These are phyloP conservation scores for Callocephalon fimbriatum DNA, from an alignment of 2,113 vertebrate genomes.

Conservation along the genomic window DNA sequence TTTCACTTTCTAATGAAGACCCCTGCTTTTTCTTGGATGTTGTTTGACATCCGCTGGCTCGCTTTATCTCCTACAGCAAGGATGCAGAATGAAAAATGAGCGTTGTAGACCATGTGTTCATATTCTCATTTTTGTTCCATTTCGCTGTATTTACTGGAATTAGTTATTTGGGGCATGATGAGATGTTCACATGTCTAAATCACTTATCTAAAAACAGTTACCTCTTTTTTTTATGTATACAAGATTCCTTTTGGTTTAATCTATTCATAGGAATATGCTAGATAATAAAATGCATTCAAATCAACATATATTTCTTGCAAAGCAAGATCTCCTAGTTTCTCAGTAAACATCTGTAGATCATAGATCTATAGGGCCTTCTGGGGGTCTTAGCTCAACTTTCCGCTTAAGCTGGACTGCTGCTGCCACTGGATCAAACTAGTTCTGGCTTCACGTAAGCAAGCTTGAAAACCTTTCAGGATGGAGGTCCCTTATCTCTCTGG, in stretches of 20 bases:
- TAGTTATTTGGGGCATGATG: background rate
- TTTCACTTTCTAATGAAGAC: background rate
- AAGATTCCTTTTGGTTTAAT: background rate
- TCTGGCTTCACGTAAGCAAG: background rate
- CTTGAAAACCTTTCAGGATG: background rate
- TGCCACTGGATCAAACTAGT: rapidly evolving
- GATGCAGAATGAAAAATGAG: background rate
- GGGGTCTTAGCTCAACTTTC: background rate
- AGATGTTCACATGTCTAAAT: background rate
- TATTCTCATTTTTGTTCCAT: background rate
- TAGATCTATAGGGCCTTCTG: background rate
- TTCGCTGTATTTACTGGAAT: background rate
- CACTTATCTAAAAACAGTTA: background rate
- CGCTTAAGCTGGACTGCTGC: background rate
- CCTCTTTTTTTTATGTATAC: background rate
- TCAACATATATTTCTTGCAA: background rate
- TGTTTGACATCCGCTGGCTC: background rate
- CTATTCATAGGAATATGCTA: background rate
- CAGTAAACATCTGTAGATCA: background rate
- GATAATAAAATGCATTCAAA: background rate
- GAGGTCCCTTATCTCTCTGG: background rate
- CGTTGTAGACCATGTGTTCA: rapidly evolving
- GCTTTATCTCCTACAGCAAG: background rate
- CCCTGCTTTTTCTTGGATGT: background rate
- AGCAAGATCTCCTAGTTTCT: background rate